Conservation (phyloP, 1,140 invertebrate species). For the Drosophila takahashii region DNA sequence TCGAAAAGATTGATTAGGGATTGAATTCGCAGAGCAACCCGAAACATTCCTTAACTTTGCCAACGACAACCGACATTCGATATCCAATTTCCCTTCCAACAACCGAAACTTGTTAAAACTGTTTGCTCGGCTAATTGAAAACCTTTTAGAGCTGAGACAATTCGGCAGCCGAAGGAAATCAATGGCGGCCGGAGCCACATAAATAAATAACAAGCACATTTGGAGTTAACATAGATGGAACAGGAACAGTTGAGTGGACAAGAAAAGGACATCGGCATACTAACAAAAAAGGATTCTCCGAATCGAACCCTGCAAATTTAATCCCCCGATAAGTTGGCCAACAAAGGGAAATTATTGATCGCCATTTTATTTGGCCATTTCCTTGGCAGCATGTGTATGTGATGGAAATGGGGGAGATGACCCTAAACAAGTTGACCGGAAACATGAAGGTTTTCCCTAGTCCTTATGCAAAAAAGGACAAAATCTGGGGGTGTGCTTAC, state of each 20-base stretch:
- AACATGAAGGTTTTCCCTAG: slow-evolving; percentile 32
- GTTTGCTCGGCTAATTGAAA: slow-evolving; percentile 62
- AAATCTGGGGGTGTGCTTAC: slow-evolving; percentile 11
- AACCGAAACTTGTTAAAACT: slow-evolving; percentile 53
- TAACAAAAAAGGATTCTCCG: slow-evolving; percentile 28
- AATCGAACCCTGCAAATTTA: slow-evolving; percentile 64
- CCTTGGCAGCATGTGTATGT: slow-evolving; percentile 30
- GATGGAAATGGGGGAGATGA: slow-evolving; percentile 8
- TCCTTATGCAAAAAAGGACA: slow-evolving; percentile 57
- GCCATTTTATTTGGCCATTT: slow-evolving; percentile 72
- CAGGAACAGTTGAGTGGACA: slow-evolving; percentile 26
- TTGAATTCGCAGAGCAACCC: slow-evolving; percentile 19
- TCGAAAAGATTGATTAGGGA: slow-evolving; percentile 45
- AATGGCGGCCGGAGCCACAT: slow-evolving; percentile 35
- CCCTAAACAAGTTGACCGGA: slow-evolving; percentile 63
- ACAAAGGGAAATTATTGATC: slow-evolving; percentile 73
- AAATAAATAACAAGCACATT: slow-evolving; percentile 64
- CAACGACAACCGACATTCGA: slow-evolving; percentile 41
- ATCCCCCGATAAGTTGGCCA: slow-evolving; percentile 64
- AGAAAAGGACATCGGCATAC: slow-evolving; percentile 41
- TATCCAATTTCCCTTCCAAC: slow-evolving; percentile 46
- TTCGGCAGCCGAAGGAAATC: slow-evolving; percentile 33
- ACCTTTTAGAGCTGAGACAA: slow-evolving; percentile 55
- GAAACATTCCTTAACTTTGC: slow-evolving; percentile 10
- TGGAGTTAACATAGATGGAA: slow-evolving; percentile 28